Percentiles rank a stretch among this genome's conserved stretches.
These are phyloP conservation scores for Drosophila ustulata DNA, from an alignment of 2,888 invertebrate species.

Conservation along the genomic window DNA sequence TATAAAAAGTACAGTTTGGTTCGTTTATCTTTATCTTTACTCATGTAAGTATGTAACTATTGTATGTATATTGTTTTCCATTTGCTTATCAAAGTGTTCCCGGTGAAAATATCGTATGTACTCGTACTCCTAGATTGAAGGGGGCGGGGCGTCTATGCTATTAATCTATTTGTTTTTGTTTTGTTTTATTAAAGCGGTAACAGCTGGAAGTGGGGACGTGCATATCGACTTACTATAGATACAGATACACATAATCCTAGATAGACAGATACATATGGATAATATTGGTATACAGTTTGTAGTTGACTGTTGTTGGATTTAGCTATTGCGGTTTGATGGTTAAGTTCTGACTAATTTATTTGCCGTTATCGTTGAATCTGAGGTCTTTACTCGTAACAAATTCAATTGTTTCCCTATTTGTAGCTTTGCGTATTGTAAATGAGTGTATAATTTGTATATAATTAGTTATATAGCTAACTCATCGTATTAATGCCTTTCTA, in stretches of 20 bases:
- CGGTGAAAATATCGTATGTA: constrained; percentile 55
- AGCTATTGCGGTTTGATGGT: constrained; percentile 15
- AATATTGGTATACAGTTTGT: constrained; percentile 34
- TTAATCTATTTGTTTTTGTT: constrained; percentile 34
- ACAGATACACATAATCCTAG: constrained; percentile 7
- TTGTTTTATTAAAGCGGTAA: constrained; percentile 50
- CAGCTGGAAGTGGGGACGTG: constrained; percentile 24
- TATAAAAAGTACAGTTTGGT: constrained; percentile 77
- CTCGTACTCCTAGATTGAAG: constrained; percentile 39
- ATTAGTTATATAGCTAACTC: constrained; percentile 53
- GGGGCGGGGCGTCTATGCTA: constrained; percentile 34
- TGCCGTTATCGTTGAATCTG: constrained; percentile 42
- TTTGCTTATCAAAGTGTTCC: constrained; percentile 68
- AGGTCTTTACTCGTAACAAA: constrained; percentile 47
- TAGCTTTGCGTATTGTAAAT: constrained; percentile 67
- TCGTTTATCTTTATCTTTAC: constrained; percentile 69
- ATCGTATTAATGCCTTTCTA: constrained; percentile 45
- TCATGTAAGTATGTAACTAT: constrained; percentile 49
- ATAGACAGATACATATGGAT: constrained; percentile 7
- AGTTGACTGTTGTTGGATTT: constrained; percentile 35
- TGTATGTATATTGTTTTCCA: constrained; percentile 50
- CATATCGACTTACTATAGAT: constrained; percentile 33
- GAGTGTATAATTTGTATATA: constrained; percentile 72
- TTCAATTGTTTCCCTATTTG: constrained; percentile 63
- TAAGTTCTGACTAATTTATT: constrained; percentile 41